phyloP scores from a whole-genome alignment of 2,888 invertebrate genomes.

The Ophion ventricosus region DNA sequence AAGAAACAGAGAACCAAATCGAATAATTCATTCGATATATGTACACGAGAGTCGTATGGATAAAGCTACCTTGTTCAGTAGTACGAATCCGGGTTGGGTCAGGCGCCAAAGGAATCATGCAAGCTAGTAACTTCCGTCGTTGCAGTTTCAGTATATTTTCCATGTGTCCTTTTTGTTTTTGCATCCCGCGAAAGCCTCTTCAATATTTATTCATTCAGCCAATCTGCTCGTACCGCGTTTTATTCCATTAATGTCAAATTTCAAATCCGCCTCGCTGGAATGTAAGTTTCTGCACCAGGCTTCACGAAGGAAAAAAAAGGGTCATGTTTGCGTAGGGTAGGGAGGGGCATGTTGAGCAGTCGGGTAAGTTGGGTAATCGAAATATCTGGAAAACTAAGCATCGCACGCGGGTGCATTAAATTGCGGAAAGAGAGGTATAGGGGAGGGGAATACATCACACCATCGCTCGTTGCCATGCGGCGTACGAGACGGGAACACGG shows the following conservation, averaged over 20 bases:
- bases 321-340: no score
- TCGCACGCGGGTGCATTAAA: no score
- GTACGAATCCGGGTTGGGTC: slow-evolving; percentile 54
- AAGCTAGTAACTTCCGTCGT: neutral
- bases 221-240: neutral
- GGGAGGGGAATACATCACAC: no score
- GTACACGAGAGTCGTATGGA: neutral
- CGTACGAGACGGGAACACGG: no score
- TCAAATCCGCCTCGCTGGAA: neutral
- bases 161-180: slow-evolving; percentile 5
- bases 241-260: neutral
- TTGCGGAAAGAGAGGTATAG: no score
- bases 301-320: neutral
- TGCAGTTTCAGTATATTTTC: neutral
- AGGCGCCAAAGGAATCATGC: slow-evolving; percentile 35
- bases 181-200: neutral
- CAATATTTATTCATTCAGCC: neutral
- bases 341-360: no score
- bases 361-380: no score
- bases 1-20: slow-evolving; percentile 8
- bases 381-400: no score
- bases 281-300: neutral
- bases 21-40: slow-evolving; percentile 18
- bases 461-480: no score
- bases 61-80: slow-evolving; percentile 35